A percentile compares a stretch with the other conserved stretches of the same genome.
Evolutionary conservation across 2,113 vertebrate species (phyloP).

Genomic region (Platysternon megacephalum): DNA sequence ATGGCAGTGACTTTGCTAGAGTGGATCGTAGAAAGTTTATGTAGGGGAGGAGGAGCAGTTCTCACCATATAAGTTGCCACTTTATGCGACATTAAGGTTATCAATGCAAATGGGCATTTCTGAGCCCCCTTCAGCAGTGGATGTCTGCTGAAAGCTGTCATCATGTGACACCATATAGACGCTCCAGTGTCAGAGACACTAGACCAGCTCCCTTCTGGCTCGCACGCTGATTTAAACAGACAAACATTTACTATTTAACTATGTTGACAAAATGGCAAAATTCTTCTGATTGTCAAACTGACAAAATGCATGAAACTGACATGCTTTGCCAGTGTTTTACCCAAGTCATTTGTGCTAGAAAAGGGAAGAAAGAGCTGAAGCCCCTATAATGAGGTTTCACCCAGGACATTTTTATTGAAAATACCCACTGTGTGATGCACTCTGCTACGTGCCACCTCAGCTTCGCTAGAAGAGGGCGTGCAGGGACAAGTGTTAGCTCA

Average conservation of each 20-base stretch:
- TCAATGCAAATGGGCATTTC: not conserved
- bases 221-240: not conserved
- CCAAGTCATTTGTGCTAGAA: fast-evolving
- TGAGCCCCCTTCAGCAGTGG: not conserved
- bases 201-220: not conserved
- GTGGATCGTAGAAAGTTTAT: not conserved
- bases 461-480: not conserved
- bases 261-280: not conserved
- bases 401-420: not conserved
- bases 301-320: fast-evolving
- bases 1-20: not conserved
- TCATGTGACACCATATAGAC: fast-evolving
- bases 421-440: not conserved
- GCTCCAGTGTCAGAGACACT: not conserved
- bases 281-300: not conserved
- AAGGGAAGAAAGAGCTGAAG: not conserved
- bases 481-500: fast-evolving
- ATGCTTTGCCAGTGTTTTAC: not conserved
- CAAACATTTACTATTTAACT: not conserved
- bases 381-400: not conserved
- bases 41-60: fast-evolving
- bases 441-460: fast-evolving
- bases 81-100: not conserved
- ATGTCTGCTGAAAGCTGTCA: not conserved
- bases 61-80: not conserved